Evolutionary conservation across 2,113 vertebrate species (phyloP).

Genomic region (Dasyornis broadbenti): DNA sequence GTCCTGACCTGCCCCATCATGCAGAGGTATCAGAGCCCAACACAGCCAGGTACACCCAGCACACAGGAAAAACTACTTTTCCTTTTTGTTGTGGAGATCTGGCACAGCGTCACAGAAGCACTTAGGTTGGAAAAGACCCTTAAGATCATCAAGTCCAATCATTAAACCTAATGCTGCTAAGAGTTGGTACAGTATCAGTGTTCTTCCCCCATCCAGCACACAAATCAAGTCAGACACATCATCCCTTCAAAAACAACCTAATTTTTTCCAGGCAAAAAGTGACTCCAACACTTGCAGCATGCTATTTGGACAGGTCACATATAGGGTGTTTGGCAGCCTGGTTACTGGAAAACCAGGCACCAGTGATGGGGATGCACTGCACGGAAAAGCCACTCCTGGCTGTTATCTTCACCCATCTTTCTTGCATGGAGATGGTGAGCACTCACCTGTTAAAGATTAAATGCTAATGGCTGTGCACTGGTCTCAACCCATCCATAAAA

Average conservation of each 20-base stretch:
- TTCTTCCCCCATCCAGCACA: not conserved
- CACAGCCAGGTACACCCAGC: not conserved
- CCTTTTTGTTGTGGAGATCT: not conserved
- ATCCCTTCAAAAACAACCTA: not conserved
- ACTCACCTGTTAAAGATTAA: constrained; percentile 34
- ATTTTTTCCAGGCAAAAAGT: not conserved
- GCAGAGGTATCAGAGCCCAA: not conserved
- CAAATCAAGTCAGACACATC: not conserved
- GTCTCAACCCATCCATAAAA: not conserved
- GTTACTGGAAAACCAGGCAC: constrained; percentile 26
- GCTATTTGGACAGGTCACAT: not conserved
- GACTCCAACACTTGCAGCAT: not conserved
- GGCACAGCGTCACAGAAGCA: not conserved
- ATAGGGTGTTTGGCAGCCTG: not conserved
- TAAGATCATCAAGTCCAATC: not conserved
- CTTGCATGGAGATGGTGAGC: not conserved
- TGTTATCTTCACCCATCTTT: constrained; percentile 10
- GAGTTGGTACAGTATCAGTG: not conserved
- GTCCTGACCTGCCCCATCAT: not conserved
- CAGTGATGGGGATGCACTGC: not conserved
- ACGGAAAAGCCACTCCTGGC: not conserved
- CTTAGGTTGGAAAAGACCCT: not conserved
- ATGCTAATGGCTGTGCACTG: not conserved
- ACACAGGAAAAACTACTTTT: not conserved
- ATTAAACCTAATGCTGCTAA: not conserved